Evolutionary conservation across 2,888 invertebrate species (phyloP).

Genomic region (Cryptus armator): DNA sequence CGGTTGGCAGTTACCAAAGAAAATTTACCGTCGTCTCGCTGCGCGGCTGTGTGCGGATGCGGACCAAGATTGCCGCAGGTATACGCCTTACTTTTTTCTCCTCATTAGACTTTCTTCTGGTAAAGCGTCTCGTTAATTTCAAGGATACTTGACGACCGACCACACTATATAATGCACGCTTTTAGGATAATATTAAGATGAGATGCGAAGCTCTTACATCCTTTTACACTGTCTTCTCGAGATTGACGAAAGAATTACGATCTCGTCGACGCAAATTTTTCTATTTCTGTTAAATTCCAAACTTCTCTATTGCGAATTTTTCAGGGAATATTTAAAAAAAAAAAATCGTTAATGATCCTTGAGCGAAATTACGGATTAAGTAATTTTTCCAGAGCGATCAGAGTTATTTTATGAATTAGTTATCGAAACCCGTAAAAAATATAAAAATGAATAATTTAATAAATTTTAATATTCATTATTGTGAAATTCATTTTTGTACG

Average conservation of each 20-base stretch:
- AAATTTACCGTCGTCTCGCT: conserved; percentile 36
- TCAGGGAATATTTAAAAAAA: background rate
- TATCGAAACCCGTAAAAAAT: too few species aligned
- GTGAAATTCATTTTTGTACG: too few species aligned
- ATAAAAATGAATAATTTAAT: too few species aligned
- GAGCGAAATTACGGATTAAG: background rate
- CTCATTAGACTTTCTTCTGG: conserved; percentile 59
- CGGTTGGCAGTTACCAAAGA: conserved; percentile 42
- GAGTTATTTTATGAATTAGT: background rate
- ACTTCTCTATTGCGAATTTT: background rate
- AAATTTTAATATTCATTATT: too few species aligned
- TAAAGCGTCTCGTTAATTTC: conserved; percentile 46
- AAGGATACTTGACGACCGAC: conserved; percentile 3
- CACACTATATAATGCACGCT: conserved; percentile 11
- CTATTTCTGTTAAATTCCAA: background rate
- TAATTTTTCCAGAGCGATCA: background rate
- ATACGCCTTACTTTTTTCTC: background rate
- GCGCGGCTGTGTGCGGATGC: conserved; percentile 23
- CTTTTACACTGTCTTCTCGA: background rate
- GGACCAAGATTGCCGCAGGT: conserved; percentile 41
- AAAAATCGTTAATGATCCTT: background rate
- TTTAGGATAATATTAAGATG: conserved; percentile 23
- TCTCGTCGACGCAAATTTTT: background rate
- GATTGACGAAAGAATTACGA: background rate
- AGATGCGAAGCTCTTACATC: conserved; percentile 6